Percentiles rank a stretch among this genome's conserved stretches.
Evolutionary conservation across 2,888 invertebrate genomes (phyloP).

Genomic region (Thymelicus acteon): DNA sequence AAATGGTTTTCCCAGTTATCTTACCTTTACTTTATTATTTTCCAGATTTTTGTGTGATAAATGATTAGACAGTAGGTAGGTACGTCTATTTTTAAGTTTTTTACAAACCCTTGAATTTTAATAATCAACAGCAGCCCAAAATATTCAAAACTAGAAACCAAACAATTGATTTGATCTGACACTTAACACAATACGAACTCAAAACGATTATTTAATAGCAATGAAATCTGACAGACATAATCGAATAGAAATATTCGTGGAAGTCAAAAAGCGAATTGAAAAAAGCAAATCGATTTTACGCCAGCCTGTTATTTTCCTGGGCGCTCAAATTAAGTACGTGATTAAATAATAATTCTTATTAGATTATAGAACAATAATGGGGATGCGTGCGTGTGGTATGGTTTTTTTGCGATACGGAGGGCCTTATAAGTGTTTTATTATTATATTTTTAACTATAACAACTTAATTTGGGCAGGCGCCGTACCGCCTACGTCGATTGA

Average conservation of each 20-base stretch:
- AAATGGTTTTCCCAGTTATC: too few species aligned
- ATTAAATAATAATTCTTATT: conserved; percentile 58
- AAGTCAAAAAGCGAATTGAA: conserved; percentile 51
- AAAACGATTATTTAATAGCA: conserved; percentile 37
- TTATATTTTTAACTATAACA: conserved; percentile 76
- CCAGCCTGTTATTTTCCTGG: conserved; percentile 61
- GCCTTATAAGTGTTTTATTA: conserved; percentile 67
- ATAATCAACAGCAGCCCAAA: neutral
- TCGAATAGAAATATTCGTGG: conserved; percentile 46
- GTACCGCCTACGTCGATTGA: conserved; percentile 77
- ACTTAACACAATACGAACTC: conserved; percentile 14
- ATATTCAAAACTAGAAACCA: neutral
- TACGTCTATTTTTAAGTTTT: too few species aligned
- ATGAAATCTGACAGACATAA: conserved; percentile 45
- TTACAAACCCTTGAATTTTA: too few species aligned
- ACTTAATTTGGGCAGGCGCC: conserved; percentile 81
- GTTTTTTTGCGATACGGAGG: conserved; percentile 73
- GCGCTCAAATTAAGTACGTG: conserved; percentile 68
- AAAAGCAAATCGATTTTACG: conserved; percentile 55
- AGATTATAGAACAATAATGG: conserved; percentile 72
- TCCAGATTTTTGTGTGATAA: too few species aligned
- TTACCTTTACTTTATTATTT: too few species aligned
- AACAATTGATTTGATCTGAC: conserved; percentile 24
- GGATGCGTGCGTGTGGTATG: conserved; percentile 74
- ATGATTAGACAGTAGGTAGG: too few species aligned